These are phyloP conservation scores for Pachyseris speciosa DNA, from an alignment of 64 coral and sea anemone genomes.

Conservation along the genomic window DNA sequence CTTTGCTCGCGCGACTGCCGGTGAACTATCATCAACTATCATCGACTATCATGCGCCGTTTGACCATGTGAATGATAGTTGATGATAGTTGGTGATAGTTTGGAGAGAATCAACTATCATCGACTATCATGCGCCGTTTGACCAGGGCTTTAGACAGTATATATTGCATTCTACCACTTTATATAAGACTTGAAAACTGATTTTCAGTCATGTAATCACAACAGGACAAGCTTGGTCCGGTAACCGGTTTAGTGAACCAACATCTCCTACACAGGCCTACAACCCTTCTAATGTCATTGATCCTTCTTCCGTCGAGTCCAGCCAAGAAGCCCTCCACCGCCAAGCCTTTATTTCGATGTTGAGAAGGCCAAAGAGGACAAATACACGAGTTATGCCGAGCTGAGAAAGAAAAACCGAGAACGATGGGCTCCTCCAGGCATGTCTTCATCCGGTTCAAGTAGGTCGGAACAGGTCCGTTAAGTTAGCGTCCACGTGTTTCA, in stretches of 20 bases:
- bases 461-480: constrained; percentile 1
- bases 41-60: no score
- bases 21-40: no score
- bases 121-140: no score
- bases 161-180: background rate
- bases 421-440: background rate
- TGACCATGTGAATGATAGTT: no score
- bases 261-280: background rate
- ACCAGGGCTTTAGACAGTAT: no score
- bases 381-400: background rate
- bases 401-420: constrained; percentile 47
- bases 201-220: background rate
- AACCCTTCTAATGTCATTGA: background rate
- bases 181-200: background rate
- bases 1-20: no score
- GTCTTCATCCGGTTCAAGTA: background rate
- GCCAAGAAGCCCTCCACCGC: background rate
- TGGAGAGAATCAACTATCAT: no score
- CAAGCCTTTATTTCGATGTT: constrained; percentile 29
- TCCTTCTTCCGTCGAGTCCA: background rate
- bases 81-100: no score
- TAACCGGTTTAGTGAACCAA: background rate
- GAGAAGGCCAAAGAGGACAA: constrained; percentile 30
- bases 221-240: background rate
- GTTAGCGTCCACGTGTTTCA: background rate